Percentiles rank a stretch among this genome's conserved stretches.
These are phyloP conservation scores for Meloidogyne exigua DNA, from an alignment of 1,140 invertebrate genomes.

Conservation along the genomic window DNA sequence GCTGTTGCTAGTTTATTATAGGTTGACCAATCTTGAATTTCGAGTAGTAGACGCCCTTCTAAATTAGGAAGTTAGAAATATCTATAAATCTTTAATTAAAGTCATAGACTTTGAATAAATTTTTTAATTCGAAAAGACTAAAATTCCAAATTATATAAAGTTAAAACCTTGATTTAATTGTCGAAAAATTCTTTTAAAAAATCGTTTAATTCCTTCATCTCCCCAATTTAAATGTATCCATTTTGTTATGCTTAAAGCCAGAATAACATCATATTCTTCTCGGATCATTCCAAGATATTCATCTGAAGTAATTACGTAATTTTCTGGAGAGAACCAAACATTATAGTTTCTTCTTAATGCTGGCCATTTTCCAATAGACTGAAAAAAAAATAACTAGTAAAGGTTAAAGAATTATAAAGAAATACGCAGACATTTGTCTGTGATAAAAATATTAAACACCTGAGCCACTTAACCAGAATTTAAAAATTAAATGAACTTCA, in stretches of 20 bases:
- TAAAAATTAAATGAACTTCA: too few species aligned
- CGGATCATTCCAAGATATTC: constrained; percentile 72
- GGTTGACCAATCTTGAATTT: constrained; percentile 77
- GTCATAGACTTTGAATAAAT: too few species aligned
- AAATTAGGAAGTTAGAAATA: constrained; percentile 71
- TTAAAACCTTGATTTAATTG: constrained; percentile 1
- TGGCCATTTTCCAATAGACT: constrained; percentile 70
- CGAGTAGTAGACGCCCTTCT: constrained; percentile 85
- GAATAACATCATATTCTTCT: constrained; percentile 87
- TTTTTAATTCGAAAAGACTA: too few species aligned
- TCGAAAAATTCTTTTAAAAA: constrained; percentile 82
- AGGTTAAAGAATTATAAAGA: too few species aligned
- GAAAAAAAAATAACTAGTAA: constrained; percentile 52
- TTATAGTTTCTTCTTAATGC: constrained; percentile 76
- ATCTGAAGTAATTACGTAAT: constrained; percentile 87
- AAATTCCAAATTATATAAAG: too few species aligned
- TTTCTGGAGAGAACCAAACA: constrained; percentile 73
- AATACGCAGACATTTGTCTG: too few species aligned
- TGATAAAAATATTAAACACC: too few species aligned
- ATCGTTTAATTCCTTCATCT: constrained; percentile 83
- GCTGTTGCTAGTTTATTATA: constrained; percentile 48
- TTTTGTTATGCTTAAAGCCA: constrained; percentile 92
- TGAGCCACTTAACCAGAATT: too few species aligned
- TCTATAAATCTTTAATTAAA: too few species aligned
- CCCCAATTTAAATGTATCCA: constrained; percentile 96